Conservation (phyloP, 1,140 invertebrate species). For the Drosophila busckii region DNA sequence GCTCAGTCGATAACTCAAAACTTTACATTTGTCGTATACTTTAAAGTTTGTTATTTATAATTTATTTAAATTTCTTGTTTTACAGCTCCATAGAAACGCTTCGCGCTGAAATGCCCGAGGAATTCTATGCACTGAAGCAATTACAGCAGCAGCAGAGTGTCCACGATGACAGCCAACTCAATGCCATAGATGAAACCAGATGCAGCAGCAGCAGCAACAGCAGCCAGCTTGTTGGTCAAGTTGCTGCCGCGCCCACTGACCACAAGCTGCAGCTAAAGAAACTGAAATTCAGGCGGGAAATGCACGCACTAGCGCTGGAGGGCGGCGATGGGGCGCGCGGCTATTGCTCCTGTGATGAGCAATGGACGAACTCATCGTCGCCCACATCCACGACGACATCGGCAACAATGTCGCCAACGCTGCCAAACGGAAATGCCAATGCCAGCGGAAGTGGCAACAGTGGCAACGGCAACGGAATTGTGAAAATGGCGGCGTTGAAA, state of each 20-base stretch:
- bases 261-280: constrained; percentile 50
- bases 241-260: constrained; percentile 4
- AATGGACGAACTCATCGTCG: constrained; percentile 70
- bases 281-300: constrained; percentile 54
- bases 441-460: constrained; percentile 12
- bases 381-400: constrained; percentile 55
- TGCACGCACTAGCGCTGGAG: constrained; percentile 64
- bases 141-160: constrained; percentile 11
- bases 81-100: constrained; percentile 71
- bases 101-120: constrained; percentile 65
- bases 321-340: constrained; percentile 68
- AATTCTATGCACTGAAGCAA: constrained; percentile 57
- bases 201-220: constrained; percentile 3
- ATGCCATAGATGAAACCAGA: constrained; percentile 34
- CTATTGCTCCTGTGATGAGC: constrained; percentile 75
- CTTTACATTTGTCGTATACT: too few relatives aligned
- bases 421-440: constrained; percentile 31
- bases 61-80: not conserved
- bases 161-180: constrained; percentile 58
- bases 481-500: constrained; percentile 39
- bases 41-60: not conserved
- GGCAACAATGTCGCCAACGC: constrained; percentile 47
- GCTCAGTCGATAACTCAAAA: too few relatives aligned
- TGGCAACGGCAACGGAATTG: constrained; percentile 46
- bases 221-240: constrained; percentile 9